These are phyloP conservation scores for Agelas oroides DNA, from an alignment of 37 sponge, comb jelly and placozoan species.

Conservation along the genomic window DNA sequence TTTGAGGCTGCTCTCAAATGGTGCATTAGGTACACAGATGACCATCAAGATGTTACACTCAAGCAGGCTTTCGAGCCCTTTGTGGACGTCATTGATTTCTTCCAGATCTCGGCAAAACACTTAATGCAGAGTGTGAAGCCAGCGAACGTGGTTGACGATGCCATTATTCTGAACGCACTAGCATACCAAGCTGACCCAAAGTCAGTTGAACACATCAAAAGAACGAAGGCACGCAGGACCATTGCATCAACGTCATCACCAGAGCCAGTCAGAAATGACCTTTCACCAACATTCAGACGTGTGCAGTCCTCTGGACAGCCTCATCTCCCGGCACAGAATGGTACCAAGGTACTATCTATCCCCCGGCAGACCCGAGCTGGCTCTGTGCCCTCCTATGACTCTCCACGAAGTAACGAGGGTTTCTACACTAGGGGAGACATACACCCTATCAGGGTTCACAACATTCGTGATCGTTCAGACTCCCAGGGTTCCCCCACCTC, in stretches of 20 bases:
- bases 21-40: constrained; percentile 46
- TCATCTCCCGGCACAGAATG: not conserved
- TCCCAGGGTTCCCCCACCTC: constrained; percentile 17
- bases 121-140: constrained; percentile 93
- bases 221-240: not conserved
- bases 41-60: constrained; percentile 34
- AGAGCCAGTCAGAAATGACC: not conserved
- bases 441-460: constrained; percentile 17
- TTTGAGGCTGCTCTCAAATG: constrained; percentile 87
- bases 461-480: constrained; percentile 3
- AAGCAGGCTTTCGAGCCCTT: constrained; percentile 85
- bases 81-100: constrained; percentile 80
- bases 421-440: not conserved
- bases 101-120: constrained; percentile 79
- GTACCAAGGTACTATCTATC: not conserved
- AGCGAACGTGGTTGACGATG: constrained; percentile 76
- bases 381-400: not conserved
- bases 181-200: constrained; percentile 95
- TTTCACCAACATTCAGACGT: constrained; percentile 6
- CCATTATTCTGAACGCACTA: constrained; percentile 85
- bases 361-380: not conserved
- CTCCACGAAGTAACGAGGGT: not conserved
- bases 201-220: constrained; percentile 56
- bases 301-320: constrained; percentile 37
- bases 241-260: not conserved